Base-by-base conservation (phyloP, 2,888 invertebrate species). In the Agonopterix heracliana region DNA sequence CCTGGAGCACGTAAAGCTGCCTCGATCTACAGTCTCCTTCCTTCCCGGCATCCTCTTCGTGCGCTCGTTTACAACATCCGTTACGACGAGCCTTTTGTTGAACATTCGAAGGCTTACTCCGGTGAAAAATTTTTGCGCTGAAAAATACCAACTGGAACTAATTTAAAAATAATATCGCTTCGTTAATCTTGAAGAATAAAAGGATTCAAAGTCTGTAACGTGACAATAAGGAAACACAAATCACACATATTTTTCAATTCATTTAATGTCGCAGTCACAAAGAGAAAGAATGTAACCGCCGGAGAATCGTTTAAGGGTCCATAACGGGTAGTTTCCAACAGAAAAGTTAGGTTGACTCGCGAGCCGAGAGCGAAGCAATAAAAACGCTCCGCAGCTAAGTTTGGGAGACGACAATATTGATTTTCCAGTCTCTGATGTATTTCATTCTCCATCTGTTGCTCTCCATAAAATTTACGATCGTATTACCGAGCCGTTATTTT, bases 381-480 rank as follows among this genome's bases (percentile, higher is more conserved):
- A 81, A 78, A 78, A 66, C 66, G 63, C 68, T 70, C 61, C 61
- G 58, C 67, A 64, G 68, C 70, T 61, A 65, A 74, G 74, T 78
- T 77, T 69, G 63, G 64, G 71, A 78, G 79, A 76, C 79, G 74
- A 66, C 73, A 72, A 78, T 86, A 87, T 87, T 81, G 86, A 86
- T 87, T 86, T 84, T 81, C 66, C 71, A 71, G 61, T 62, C 71
- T 68, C 67, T 70, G 77, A 78, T 82, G 78, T 86, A 79, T 84
- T 81, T 80, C 78, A 74, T 78, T 77, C 81, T 76, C 85, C 86
- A 87, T 87, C 87, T 87, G 87, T 87, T 87, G 86, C 87, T 84
- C 77, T 78, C 77, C 80, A 84, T 85, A 82, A 85, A 87, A 80
- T 85, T 87, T 83, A 87, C 81, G 86, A 77, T 76, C 70, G 71